A percentile compares a stretch with the other conserved stretches of the same genome.
phyloP scores from a whole-genome alignment of 2,888 invertebrate genomes.

The Pachymerium ferrugineum region DNA sequence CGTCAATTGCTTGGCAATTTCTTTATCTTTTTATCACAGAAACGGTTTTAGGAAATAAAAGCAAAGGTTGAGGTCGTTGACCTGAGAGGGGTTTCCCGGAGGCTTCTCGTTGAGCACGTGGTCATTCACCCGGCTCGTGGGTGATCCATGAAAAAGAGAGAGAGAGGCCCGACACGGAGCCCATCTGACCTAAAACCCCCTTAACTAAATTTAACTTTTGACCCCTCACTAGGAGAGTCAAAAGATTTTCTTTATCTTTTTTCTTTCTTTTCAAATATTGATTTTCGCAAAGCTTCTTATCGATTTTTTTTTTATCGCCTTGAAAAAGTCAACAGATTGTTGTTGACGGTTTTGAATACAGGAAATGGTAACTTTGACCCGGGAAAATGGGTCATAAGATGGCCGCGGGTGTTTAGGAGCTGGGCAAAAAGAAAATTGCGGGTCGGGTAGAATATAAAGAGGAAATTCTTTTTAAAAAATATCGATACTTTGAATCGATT shows the following conservation, averaged over 20 bases:
- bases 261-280: not conserved
- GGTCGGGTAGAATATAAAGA: too few relatives aligned
- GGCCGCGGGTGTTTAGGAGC: too few relatives aligned
- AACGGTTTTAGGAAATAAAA: not conserved
- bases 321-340: too few relatives aligned
- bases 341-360: too few relatives aligned
- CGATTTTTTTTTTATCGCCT: too few relatives aligned
- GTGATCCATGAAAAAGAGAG: not conserved
- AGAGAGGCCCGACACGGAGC: not conserved
- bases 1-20: too few relatives aligned
- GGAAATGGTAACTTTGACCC: too few relatives aligned
- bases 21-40: not conserved
- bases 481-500: too few relatives aligned
- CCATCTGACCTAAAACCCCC: not conserved
- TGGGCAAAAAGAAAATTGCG: too few relatives aligned
- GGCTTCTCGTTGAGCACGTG: not conserved
- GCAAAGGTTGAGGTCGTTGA: not conserved
- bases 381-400: too few relatives aligned
- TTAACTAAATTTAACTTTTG: not conserved
- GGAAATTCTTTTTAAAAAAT: too few relatives aligned
- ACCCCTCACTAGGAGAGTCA: not conserved
- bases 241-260: not conserved
- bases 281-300: too few relatives aligned
- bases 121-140: not conserved
- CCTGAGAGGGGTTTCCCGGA: not conserved